Base-by-base conservation (phyloP, 1,140 invertebrate species). In the Pteromalus puparum region DNA sequence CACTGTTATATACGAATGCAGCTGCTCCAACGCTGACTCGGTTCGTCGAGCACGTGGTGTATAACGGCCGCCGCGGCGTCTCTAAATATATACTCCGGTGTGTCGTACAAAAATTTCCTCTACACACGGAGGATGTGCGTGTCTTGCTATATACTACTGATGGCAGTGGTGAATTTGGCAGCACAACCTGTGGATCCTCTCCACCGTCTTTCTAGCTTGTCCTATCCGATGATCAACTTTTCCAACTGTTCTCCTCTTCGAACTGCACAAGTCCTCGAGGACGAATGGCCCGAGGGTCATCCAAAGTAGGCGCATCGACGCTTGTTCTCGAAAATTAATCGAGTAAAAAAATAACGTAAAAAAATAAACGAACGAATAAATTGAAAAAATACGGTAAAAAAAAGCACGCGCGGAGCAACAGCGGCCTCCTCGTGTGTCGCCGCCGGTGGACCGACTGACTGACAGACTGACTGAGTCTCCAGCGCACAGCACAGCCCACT, bases 391-490 rank as follows among this genome's bases (percentile, higher is more conserved):
- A 7, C n/a, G 67, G 13, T 1, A 3, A 21, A 53, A 53, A 15
- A 10, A 15, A 15, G 53, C 18, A 2, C 48, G 48, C 53, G 53
- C 46, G 13, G 15, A 48, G 46, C 46, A 48, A 18, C 46, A n/a
- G 21, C 53, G 53, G 7, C 24, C 75, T 67, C 77, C n/a, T 34
- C 30, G 53, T 61, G 21, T 61, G 53, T 61, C 53, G 53, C 53
- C 18, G 42, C 78, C 38, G 61, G 30, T 18, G 46, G 80, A 73
- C 65, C 73, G 81, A 79, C 68, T 48, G 84, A 79, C 84, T 46
- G 84, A 79, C 75, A n/a, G 80, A 82, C 84, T 81, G 75, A 82
- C 73, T 53, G 84, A 75, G n/a, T n/a, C 53, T 65, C 42, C n/a
- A 15, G 30, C 9, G 15, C n/a, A 10, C 12, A 26, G 13, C n/a